Evolutionary conservation across 2,888 invertebrate genomes (phyloP).

Genomic region (Electrophaes corylata): DNA sequence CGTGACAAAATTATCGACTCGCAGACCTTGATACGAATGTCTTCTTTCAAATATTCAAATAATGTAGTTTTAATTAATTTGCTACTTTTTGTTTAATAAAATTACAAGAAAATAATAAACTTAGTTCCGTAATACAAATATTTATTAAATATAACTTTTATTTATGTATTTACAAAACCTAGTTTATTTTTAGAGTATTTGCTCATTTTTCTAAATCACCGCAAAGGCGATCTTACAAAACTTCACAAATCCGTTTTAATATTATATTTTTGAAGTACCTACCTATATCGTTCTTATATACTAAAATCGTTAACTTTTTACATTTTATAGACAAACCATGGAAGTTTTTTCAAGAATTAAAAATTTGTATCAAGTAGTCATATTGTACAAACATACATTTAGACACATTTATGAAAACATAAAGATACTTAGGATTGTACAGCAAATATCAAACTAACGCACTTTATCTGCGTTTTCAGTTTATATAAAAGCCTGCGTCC

Average conservation of each 20-base stretch:
- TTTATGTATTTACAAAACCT: conserved; percentile 37
- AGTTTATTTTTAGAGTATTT: conserved; percentile 14
- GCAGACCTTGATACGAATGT: too few relatives aligned
- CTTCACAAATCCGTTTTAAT: not conserved
- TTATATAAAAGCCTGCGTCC: too few relatives aligned
- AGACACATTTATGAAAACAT: too few relatives aligned
- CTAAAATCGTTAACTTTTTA: not conserved
- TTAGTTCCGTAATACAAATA: conserved; percentile 14
- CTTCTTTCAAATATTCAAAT: too few relatives aligned
- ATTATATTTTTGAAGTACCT: conserved; percentile 2
- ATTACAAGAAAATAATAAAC: not conserved
- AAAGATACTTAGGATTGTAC: too few relatives aligned
- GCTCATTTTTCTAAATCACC: conserved; percentile 5
- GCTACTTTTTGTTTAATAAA: too few relatives aligned
- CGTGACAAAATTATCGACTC: too few relatives aligned
- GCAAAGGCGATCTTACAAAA: not conserved
- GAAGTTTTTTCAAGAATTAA: not conserved
- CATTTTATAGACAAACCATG: not conserved
- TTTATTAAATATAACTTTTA: conserved; percentile 24
- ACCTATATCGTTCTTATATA: conserved; percentile 3
- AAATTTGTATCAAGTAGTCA: not conserved
- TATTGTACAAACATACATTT: too few relatives aligned
- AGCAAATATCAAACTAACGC: too few relatives aligned
- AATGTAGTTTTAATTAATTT: too few relatives aligned
- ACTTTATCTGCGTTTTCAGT: too few relatives aligned